Evolutionary conservation across 2,888 invertebrate species (phyloP), one percentile per base, ranked within the genome.

Genomic region (Aradus depressus): DNA sequence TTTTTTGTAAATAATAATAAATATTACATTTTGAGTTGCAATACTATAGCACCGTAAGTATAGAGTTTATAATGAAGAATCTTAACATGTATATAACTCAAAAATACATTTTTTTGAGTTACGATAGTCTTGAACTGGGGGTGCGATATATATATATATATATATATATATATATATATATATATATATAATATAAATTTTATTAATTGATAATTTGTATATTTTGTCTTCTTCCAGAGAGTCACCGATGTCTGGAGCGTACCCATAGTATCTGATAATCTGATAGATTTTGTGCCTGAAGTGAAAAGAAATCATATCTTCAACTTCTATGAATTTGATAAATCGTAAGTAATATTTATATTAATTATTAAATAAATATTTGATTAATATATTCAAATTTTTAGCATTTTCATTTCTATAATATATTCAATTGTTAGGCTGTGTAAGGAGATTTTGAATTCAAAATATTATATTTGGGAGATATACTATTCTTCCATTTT

Each of bases 231-330:
- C 5, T 43, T 44, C 32, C 58, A 75, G 75, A 75, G 72, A 56
- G 62, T 72, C 38, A 72, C 77, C 3, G 66, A 73, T 4, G 62
- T 68, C 0, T 83, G 82, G 81, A 65, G 65, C 0, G 65, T 86
- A 25, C 71, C 77, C 0, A 64, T 83, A 1, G 73, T 78, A 3
- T 68, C 75, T 0, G 72, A 74, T 16, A 69, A 73, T 12, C 62
- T 75, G 5, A 70, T 81, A n/a, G 79, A 80, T 47, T 70, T 74
- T 54, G 77, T 75, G 4, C 73, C 69, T 12, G 71, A 69, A 65
- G 74, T 64, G 60, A 72, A 63, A 31, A 68, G 59, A 47, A 73
- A 63, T 56, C 75, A 61, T 58, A 66, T 72, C 62, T 66, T 74
- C 61, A 57, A 60, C 3, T 58, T 75, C n/a, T 53, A 54, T 5